These are phyloP conservation scores for Pelosia muscerda DNA, from an alignment of 2,888 invertebrate genomes.

Conservation along the genomic window DNA sequence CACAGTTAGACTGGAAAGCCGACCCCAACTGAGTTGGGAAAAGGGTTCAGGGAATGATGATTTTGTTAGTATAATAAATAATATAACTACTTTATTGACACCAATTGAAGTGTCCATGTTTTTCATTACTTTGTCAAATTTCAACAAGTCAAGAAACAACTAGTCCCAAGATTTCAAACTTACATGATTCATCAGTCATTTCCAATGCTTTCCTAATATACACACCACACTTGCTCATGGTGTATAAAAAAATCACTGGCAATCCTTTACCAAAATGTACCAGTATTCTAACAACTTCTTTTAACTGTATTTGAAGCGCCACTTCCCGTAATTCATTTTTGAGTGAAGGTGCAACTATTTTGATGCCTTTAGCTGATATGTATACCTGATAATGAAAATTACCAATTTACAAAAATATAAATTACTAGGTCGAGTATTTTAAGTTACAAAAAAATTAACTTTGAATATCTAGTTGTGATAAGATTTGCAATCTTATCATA, in stretches of 20 bases:
- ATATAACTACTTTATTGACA: too few relatives aligned
- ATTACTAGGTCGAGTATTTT: neutral
- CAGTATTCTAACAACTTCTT: conserved; percentile 91
- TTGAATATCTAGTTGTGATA: neutral
- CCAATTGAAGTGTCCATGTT: too few relatives aligned
- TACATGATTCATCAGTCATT: conserved; percentile 88
- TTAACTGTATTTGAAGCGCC: conserved; percentile 89
- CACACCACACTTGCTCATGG: conserved; percentile 89
- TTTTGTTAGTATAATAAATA: neutral
- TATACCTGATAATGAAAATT: conserved; percentile 73
- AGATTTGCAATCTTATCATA: too few relatives aligned
- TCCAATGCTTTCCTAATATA: conserved; percentile 90
- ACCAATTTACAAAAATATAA: neutral
- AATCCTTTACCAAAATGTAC: conserved; percentile 92
- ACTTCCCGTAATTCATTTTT: conserved; percentile 85
- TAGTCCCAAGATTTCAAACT: conserved; percentile 14
- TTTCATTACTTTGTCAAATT: too few relatives aligned
- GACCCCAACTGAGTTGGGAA: too few relatives aligned
- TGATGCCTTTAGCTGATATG: conserved; percentile 87
- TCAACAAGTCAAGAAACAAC: too few relatives aligned
- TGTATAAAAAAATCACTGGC: conserved; percentile 93
- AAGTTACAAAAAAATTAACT: neutral
- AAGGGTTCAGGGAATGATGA: too few relatives aligned
- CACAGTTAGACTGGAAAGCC: too few relatives aligned
- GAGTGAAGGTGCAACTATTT: conserved; percentile 88